Evolutionary conservation across 2,113 vertebrate genomes (phyloP).

Genomic region (Bufo bufo): DNA sequence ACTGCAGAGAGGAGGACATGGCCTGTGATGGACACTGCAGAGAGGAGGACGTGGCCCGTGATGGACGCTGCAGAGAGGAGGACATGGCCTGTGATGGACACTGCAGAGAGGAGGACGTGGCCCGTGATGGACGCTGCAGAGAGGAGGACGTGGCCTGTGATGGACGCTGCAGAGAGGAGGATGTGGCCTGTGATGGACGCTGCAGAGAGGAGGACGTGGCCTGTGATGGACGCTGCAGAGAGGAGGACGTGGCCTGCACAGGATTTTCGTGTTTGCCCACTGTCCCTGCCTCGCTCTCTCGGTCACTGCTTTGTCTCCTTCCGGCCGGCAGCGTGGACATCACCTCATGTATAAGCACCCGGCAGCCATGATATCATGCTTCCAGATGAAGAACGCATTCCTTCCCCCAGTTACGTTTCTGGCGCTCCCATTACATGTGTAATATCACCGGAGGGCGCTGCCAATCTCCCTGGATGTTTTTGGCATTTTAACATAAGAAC

Average conservation of each 20-base stretch:
- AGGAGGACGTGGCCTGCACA: not conserved
- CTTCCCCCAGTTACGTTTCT: not conserved
- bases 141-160: not conserved
- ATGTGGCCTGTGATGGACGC: not conserved
- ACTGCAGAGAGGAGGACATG: not conserved
- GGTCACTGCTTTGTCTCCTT: not conserved
- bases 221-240: not conserved
- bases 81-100: too few species aligned
- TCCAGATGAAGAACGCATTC: not conserved
- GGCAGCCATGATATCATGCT: slow-evolving; percentile 30
- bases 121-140: not conserved
- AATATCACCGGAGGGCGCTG: slow-evolving; percentile 10
- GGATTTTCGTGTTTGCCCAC: too few species aligned
- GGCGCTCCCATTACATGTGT: not conserved
- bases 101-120: not conserved
- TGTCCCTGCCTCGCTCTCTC: not conserved
- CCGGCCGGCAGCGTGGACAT: not conserved
- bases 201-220: not conserved
- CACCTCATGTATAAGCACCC: not conserved
- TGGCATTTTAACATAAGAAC: slow-evolving; percentile 41
- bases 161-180: not conserved
- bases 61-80: not conserved
- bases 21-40: not conserved
- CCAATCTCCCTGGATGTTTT: slow-evolving; percentile 51
- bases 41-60: not conserved